Base-by-base conservation (phyloP, 2,797 vertebrate genomes). In the Alcedo atthis region DNA sequence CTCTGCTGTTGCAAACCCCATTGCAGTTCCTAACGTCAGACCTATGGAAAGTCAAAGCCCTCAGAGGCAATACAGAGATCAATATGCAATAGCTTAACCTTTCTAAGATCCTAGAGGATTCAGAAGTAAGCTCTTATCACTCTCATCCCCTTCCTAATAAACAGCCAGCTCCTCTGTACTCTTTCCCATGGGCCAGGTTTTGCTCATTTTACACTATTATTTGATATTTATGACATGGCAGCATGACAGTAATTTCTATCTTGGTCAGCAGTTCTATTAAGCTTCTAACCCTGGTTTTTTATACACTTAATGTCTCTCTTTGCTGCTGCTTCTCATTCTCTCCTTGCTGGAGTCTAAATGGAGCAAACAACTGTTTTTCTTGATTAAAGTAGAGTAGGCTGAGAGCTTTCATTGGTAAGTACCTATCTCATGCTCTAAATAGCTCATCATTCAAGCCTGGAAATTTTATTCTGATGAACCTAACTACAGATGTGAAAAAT, bases 381-480 rank as follows among this genome's bases (percentile, higher is more conserved):
- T 55, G 18, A 54, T 87, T 61, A 81, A 74, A 51, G 45, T 35
- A n/a, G 18, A 71, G 58, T 42, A 74, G n/a, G 21, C 37, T 57
- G 33, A 71, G 33, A 71, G 33, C 45, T 80, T 89, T 73, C 14
- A 48, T 25, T 69, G 19, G 33, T 81, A 49, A 85, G 25, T 55
- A 75, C 35, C 24, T 75, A 28, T n/a, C 62, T 83, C 33, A 43
- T 59, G 10, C 10, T 7, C 32, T 73, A 57, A 91, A 64, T 1
- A 87, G 5, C 15, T 30, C 30, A 6, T 78, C 21, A 32, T 68
- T 87, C 58, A 69, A 62, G 42, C 19, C 49, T 75, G 43, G 40
- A 77, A 13, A 46, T 78, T 91, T 85, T 91, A 66, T 64, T 89
- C 40, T 85, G 46, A 87, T 51, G 21, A 92, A 90, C 59, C 66